These are phyloP conservation scores for Zaprionus davidi DNA, from an alignment of 1,140 invertebrate species.

Conservation along the genomic window DNA sequence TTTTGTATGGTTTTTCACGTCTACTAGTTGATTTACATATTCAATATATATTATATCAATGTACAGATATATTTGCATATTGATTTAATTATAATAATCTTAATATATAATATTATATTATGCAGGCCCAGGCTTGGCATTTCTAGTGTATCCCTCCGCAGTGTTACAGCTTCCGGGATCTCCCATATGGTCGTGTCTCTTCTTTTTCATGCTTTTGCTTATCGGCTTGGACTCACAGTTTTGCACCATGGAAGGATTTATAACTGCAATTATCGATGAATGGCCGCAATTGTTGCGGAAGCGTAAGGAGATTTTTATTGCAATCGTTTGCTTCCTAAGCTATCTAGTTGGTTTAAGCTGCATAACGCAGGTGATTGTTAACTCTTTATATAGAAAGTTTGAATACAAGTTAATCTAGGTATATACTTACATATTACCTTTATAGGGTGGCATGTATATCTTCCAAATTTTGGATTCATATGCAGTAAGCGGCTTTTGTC, in stretches of 20 bases:
- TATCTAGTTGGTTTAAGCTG: constrained; percentile 96
- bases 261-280: constrained; percentile 97
- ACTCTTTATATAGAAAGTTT: not conserved
- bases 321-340: constrained; percentile 94
- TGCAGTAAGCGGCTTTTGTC: constrained; percentile 97
- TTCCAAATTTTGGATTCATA: constrained; percentile 99
- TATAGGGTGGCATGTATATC: constrained; percentile 99
- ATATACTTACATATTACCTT: too few relatives aligned
- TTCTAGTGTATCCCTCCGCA: constrained; percentile 98
- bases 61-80: too few relatives aligned
- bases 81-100: too few relatives aligned
- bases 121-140: constrained; percentile 93
- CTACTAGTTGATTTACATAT: too few relatives aligned
- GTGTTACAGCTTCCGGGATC: constrained; percentile 98
- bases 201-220: constrained; percentile 99
- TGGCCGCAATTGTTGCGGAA: constrained; percentile 91
- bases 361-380: constrained; percentile 91
- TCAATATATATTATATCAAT: too few relatives aligned
- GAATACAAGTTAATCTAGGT: not conserved
- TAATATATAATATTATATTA: not conserved
- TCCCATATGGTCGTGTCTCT: constrained; percentile 98
- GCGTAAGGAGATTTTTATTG: constrained; percentile 96
- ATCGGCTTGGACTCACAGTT: constrained; percentile 98
- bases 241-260: constrained; percentile 99
- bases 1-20: too few relatives aligned